A percentile compares a stretch with the other conserved stretches of the same genome.
Conservation (phyloP, 2,113 vertebrate species). For the Megaptera novaeangliae region DNA sequence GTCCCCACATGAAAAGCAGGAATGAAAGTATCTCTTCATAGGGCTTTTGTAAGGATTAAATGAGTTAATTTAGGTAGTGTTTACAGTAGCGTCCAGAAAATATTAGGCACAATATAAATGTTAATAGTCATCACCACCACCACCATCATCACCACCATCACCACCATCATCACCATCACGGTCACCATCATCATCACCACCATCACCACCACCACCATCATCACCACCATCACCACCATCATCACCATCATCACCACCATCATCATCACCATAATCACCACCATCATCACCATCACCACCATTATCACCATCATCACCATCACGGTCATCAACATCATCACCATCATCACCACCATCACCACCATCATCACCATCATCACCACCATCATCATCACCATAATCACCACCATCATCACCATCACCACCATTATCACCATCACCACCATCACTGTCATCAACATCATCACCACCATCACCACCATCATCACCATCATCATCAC, state of each 20-base stretch:
- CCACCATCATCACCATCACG: rapidly evolving
- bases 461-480: rapidly evolving
- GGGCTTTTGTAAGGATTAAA: background rate
- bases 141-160: rapidly evolving
- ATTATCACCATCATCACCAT: rapidly evolving
- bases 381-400: rapidly evolving
- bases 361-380: rapidly evolving
- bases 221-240: rapidly evolving
- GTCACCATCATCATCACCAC: rapidly evolving
- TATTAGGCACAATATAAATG: background rate
- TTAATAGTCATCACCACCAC: background rate
- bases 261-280: rapidly evolving
- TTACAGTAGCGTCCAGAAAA: background rate
- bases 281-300: rapidly evolving
- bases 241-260: rapidly evolving
- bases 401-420: rapidly evolving
- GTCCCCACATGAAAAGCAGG: background rate
- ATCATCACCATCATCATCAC: rapidly evolving
- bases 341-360: rapidly evolving
- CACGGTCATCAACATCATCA: rapidly evolving
- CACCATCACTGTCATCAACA: rapidly evolving
- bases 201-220: rapidly evolving
- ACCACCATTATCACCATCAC: rapidly evolving
- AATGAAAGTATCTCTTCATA: background rate
- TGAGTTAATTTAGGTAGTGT: background rate